Conservation (phyloP, 1,140 invertebrate genomes). For the Hyles euphorbiae region DNA sequence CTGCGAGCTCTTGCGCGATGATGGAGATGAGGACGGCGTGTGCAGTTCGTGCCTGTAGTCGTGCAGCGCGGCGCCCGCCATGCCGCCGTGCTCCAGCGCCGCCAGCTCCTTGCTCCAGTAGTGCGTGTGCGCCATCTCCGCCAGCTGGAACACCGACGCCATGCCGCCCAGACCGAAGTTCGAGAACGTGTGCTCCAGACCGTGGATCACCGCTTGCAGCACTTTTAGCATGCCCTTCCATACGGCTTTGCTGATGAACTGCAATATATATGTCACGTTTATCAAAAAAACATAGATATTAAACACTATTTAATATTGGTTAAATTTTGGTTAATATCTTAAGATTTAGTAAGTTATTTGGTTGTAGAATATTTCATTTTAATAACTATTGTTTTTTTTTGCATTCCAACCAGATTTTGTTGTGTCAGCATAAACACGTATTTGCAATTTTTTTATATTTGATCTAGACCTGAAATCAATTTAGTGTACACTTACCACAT, state of each 20-base stretch:
- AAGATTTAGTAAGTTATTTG: too few relatives aligned
- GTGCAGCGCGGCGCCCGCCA: conserved; percentile 63
- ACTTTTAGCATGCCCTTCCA: conserved; percentile 99
- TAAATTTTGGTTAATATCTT: background rate
- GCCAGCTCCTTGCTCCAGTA: conserved; percentile 95
- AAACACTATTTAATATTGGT: background rate
- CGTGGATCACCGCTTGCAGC: conserved; percentile 90
- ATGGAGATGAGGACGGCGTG: conserved; percentile 62
- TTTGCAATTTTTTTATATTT: too few relatives aligned
- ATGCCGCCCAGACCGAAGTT: conserved; percentile 97
- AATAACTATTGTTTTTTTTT: too few relatives aligned
- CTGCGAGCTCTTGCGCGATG: conserved; percentile 70
- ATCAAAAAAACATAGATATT: background rate
- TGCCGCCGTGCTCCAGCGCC: conserved; percentile 63
- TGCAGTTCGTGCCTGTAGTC: conserved; percentile 48
- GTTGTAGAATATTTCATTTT: too few relatives aligned
- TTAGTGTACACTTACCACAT: conserved; percentile 85
- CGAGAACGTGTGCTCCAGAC: conserved; percentile 93
- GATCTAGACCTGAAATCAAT: too few relatives aligned
- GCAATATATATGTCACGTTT: conserved; percentile 24
- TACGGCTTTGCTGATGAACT: conserved; percentile 91
- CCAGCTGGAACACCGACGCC: conserved; percentile 96
- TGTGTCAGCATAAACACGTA: too few relatives aligned
- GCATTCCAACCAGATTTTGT: too few relatives aligned
- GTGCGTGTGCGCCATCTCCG: conserved; percentile 99